Base-by-base conservation (phyloP, 2,888 invertebrate genomes). In the Neoascia interrupta region DNA sequence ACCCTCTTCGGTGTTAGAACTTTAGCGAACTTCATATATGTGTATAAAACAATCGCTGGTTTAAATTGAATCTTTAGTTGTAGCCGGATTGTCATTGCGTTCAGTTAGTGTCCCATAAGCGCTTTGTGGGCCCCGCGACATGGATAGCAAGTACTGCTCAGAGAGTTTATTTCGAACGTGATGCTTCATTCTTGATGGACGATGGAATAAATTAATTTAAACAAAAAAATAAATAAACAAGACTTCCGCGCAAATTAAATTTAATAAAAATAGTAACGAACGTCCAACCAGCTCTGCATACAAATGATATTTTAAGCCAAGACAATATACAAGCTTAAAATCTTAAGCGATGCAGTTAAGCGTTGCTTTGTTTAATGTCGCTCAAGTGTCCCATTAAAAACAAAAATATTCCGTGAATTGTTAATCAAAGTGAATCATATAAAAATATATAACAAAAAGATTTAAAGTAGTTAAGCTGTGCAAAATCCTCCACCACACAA, bases 31-130 rank as follows among this genome's bases (percentile, higher is more conserved):
- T 16, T 56, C 49, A 63, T 61, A 45, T 69, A 63, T 76, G 76
- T 70, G 76, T 79, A 79, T 79, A 79, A 79, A 73, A 72, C 43
- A 70, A 66, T 60, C 49, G 51, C 19, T 53, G 53, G 66, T 34
- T 66, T 60, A 66, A 79, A 73, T 66, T 72, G 15, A 79, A 79
- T 79, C 79, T 79, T 73, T 73, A 79, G 79, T 79, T 73, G 43
- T 36, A 72, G 54, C 31, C 54, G 47, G 72, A 51, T 72, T 61
- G 79, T 51, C 66, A 54, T 37, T 66, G 66, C 54, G 66, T 61
- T 73, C 66, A 56, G 66, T 66, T 66, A 45, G 37, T 19, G 28
- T 19, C 18, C 39, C 28, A 51, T n/a, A n/a, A n/a, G n/a, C n/a
- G n/a, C n/a, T n/a, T n/a, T 49, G 23, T 60, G 36, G 8, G 28